Conservation (phyloP, 2,888 invertebrate genomes). For the Spatulosminthurus flaviceps region DNA sequence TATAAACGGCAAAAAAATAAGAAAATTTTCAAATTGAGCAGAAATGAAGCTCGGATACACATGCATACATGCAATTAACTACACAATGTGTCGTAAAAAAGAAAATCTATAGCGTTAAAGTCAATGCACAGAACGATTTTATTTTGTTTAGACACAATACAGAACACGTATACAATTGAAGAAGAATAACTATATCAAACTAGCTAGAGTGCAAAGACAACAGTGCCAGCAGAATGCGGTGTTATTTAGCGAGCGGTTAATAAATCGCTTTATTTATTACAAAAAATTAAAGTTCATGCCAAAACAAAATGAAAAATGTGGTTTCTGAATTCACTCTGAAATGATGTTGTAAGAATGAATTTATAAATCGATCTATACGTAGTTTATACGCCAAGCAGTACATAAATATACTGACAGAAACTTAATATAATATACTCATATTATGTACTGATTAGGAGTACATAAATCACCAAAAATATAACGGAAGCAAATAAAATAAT, state of each 20-base stretch:
- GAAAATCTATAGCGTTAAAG: constrained; percentile 36
- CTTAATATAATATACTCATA: constrained; percentile 16
- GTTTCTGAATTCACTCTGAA: constrained; percentile 3
- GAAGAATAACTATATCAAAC: constrained; percentile 22
- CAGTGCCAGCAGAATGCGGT: constrained; percentile 27
- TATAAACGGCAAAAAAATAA: neutral
- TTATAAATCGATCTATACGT: neutral
- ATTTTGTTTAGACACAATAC: constrained; percentile 36
- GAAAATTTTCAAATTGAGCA: constrained; percentile 32
- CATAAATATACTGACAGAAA: constrained; percentile 15
- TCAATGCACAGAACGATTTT: constrained; percentile 34
- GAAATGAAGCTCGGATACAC: constrained; percentile 32
- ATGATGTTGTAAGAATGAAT: constrained; percentile 21
- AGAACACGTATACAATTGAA: constrained; percentile 35
- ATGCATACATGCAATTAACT: constrained; percentile 38
- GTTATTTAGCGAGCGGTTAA: constrained; percentile 25
- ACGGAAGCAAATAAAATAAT: constrained; percentile 26
- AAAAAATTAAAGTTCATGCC: constrained; percentile 33
- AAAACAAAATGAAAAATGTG: constrained; percentile 35
- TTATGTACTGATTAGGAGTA: neutral
- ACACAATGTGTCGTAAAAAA: constrained; percentile 35
- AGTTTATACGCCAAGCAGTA: constrained; percentile 19
- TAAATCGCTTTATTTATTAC: constrained; percentile 34
- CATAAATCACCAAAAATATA: constrained; percentile 31
- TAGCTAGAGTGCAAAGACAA: constrained; percentile 29